Evolutionary conservation across 2,888 invertebrate species (phyloP), one percentile per base, ranked within the genome.

Genomic region (Ametastegia equiseti): DNA sequence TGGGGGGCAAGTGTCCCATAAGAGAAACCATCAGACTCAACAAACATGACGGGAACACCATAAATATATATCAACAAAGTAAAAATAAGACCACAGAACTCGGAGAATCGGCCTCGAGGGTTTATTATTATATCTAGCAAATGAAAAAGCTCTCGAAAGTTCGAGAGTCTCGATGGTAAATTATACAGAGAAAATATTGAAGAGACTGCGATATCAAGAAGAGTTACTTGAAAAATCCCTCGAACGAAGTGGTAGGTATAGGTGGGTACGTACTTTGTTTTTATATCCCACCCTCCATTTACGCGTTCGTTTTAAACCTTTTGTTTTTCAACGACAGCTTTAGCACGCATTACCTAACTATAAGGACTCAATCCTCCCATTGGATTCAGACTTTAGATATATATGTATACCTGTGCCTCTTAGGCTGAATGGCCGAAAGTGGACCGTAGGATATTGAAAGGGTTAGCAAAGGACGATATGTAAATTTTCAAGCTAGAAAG

Each of bases 401-500:
- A n/a, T n/a, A n/a, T n/a, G n/a, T n/a, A n/a, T n/a, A 63, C 33
- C 63, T 63, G 15, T 63, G 3, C n/a, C 33, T 63, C 33, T 33
- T n/a, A 36, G 33, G 27, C 2, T 36, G 30, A 36, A 33, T 19
- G 42, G 39, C 23, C 13, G 11, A 60, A 30, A 71, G 23, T 71
- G 45, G 71, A 47, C 45, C 71, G 9, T 27, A 27, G 45, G 27
- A 47, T 71, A 71, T 47, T 71, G 71, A 71, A 71, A 71, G 45
- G 47, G 71, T 71, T 45, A 7, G n/a, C 30, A 15, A 47, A 67
- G 67, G 39, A 39, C 39, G 67, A 67, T 39, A 67, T 67, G 67
- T 67, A 67, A 39, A 45, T 71, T 71, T n/a, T 47, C 71, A 1
- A 27, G 47, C 45, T 71, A 30, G 42, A 71, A 71, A 71, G 45